Percentiles rank a stretch among this genome's conserved stretches.
These are phyloP conservation scores for Piezodorus guildinii DNA, from an alignment of 1,140 invertebrate species.

Conservation along the genomic window DNA sequence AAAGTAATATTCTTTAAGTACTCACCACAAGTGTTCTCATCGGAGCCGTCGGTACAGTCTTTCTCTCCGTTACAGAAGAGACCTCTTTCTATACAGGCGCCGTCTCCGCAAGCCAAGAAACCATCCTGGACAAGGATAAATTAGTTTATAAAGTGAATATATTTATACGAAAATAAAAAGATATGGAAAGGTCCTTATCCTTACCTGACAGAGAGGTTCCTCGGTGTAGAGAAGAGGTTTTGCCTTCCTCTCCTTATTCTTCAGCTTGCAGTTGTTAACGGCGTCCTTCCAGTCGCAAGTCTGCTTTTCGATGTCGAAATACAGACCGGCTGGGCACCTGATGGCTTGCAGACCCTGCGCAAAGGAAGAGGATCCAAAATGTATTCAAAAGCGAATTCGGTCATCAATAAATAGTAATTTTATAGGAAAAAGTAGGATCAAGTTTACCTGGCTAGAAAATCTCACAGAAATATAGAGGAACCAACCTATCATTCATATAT, in stretches of 20 bases:
- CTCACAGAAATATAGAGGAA: too few species aligned
- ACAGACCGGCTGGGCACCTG: conserved; percentile 81
- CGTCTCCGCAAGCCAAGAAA: conserved; percentile 74
- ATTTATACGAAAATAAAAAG: not conserved
- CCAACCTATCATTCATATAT: too few species aligned
- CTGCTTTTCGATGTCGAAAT: conserved; percentile 91
- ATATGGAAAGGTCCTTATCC: not conserved
- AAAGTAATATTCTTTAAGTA: conserved; percentile 32
- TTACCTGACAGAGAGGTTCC: conserved; percentile 65
- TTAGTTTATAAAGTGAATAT: not conserved
- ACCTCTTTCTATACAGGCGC: conserved; percentile 73
- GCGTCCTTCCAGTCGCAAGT: conserved; percentile 91
- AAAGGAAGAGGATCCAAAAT: not conserved
- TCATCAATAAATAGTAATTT: too few species aligned
- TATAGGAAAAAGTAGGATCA: too few species aligned
- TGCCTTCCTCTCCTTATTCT: conserved; percentile 79
- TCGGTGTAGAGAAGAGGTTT: conserved; percentile 82
- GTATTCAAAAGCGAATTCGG: too few species aligned
- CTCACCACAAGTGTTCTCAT: conserved; percentile 86
- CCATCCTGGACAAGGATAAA: conserved; percentile 45
- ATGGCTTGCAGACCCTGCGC: conserved; percentile 77
- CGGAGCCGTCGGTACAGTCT: conserved; percentile 78
- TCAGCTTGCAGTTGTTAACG: conserved; percentile 85
- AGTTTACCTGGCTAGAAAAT: too few species aligned
- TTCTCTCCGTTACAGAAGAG: conserved; percentile 90